Base-by-base conservation (phyloP, 2,113 vertebrate species). In the Saccopteryx bilineata region DNA sequence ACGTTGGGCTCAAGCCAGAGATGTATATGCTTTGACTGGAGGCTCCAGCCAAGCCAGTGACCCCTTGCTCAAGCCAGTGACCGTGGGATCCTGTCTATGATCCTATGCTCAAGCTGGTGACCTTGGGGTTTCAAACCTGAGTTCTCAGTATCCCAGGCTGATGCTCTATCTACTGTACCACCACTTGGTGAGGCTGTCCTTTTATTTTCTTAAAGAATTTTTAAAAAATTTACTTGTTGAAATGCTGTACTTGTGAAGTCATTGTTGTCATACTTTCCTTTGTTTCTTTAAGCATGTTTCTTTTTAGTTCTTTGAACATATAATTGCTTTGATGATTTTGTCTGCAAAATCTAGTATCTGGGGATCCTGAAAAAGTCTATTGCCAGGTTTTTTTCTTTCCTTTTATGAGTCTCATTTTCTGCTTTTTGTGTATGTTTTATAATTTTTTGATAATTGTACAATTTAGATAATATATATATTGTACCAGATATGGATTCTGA, bases 261-360 rank as follows among this genome's bases (percentile, higher is more conserved):
- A 89, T 28, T 88, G 26, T 80, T 33, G 5, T 52, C 65, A 52
- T 75, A 26, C 21, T 92, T 93, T n/a, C 5, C 19, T 66, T 69
- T 69, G 93, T 46, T 93, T 78, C 63, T 84, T 84, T 89, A 78
- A 85, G 7, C 10, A 18, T 90, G n/a, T 17, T 66, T 90, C 24
- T 56, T 28, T 61, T 91, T 78, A 66, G 28, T 79, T 74, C 46
- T 84, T 74, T 91, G 65, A 68, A 88, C 24, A 46, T 56, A 87
- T 54, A 68, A 90, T 6, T 68, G 48, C 76, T 80, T 95, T 79
- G 50, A 56, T 61, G 14, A 83, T 28, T 66, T 91, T 87, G 31
- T 46, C 82, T 52, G 65, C 58, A 63, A 75, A 69, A 84, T 80
- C 18, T 46, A 63, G 1, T 83, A 13, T 39, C 23, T 60, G 21